A percentile compares a stretch with the other conserved stretches of the same genome.
Evolutionary conservation across 2,113 vertebrate species (phyloP).

Genomic region (Felis chaus): DNA sequence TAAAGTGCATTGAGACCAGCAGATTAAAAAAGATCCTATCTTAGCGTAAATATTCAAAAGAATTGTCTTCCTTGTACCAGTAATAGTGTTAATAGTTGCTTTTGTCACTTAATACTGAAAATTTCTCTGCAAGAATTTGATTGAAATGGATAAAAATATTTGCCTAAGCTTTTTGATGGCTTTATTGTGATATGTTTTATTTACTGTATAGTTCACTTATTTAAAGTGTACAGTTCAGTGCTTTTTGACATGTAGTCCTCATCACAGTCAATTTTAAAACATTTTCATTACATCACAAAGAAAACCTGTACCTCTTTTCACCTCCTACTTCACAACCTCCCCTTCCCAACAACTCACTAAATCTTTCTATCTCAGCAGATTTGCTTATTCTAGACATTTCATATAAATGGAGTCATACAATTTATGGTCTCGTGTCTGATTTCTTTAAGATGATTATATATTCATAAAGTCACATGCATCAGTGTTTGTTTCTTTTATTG

Average conservation of each 20-base stretch:
- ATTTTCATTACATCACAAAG: conserved; percentile 18
- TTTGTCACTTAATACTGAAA: neutral
- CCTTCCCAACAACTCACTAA: neutral
- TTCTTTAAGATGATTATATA: neutral
- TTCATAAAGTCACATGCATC: neutral
- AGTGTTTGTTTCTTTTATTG: neutral
- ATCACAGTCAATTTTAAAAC: neutral
- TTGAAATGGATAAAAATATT: neutral
- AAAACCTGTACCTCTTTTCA: neutral
- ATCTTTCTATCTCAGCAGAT: neutral
- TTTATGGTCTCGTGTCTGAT: neutral
- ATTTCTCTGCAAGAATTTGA: conserved; percentile 21
- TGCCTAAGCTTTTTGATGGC: neutral
- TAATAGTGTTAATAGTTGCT: neutral
- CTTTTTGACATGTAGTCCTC: neutral
- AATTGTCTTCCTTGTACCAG: conserved; percentile 7
- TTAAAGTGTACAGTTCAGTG: neutral
- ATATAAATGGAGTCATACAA: neutral
- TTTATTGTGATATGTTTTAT: neutral
- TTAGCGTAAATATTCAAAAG: neutral
- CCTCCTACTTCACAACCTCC: neutral
- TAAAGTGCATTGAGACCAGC: neutral
- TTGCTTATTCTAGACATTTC: neutral
- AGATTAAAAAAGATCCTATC: neutral
- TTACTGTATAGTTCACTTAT: neutral